phyloP scores from a whole-genome alignment of 2,113 vertebrate species.

The Gymnarchus niloticus region DNA sequence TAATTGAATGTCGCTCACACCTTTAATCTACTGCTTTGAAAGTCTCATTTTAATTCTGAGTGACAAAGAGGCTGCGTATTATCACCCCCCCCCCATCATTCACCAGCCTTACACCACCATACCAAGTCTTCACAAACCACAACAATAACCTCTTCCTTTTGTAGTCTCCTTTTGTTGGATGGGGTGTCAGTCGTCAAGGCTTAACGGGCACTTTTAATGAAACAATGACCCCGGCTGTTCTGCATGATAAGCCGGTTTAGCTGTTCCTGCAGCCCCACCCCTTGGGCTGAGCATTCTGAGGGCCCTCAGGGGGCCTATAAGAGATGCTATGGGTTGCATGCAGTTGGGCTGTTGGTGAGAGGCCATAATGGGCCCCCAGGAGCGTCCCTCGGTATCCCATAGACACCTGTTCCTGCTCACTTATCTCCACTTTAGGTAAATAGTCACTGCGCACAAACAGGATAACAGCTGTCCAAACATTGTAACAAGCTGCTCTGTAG shows the following conservation, averaged over 20 bases:
- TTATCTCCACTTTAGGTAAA: constrained; percentile 12
- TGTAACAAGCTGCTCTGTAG: neutral
- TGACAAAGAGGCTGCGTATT: constrained; percentile 22
- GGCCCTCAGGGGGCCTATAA: neutral
- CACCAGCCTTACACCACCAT: neutral
- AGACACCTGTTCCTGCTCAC: constrained; percentile 1
- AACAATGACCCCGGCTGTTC: neutral
- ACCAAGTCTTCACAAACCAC: neutral
- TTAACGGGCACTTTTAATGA: constrained; percentile 10
- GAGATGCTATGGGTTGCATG: neutral
- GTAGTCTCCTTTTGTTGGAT: neutral
- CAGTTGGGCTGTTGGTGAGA: neutral
- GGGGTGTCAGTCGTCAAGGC: constrained; percentile 23
- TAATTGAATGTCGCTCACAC: constrained; percentile 65
- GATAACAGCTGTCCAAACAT: constrained; percentile 29
- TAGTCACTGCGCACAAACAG: constrained; percentile 1
- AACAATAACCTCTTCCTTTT: constrained; percentile 15
- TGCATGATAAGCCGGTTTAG: neutral
- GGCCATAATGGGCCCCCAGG: neutral
- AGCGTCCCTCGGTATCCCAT: neutral
- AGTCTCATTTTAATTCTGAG: constrained; percentile 44
- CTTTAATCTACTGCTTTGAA: constrained; percentile 56
- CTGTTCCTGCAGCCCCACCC: neutral
- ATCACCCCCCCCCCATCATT: neutral
- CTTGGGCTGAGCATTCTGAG: neutral